phyloP scores from a whole-genome alignment of 2,113 vertebrate species.

The Dunckerocampus dactyliophorus region DNA sequence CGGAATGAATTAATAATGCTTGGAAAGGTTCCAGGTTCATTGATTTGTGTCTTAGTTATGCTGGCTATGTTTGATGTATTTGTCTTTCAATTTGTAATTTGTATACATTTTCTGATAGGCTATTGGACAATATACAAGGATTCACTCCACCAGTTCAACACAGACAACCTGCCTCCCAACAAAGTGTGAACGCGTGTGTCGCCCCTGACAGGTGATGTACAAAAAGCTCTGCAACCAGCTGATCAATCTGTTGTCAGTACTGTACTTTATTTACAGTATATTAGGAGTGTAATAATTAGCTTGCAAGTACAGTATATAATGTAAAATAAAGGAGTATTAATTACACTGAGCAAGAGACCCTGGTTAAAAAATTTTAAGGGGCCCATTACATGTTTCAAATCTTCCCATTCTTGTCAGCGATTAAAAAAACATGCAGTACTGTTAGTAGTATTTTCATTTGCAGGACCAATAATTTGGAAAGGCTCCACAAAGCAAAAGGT shows the following conservation, averaged over 20 bases:
- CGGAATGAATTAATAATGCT: too few species aligned
- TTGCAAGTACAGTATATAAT: too few species aligned
- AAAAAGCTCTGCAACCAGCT: neutral
- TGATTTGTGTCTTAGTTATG: too few species aligned
- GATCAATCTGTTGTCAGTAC: too few species aligned
- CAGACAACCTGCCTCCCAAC: slow-evolving; percentile 45
- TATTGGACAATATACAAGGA: slow-evolving; percentile 46
- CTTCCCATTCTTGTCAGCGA: neutral
- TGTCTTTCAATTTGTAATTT: neutral
- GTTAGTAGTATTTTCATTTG: neutral
- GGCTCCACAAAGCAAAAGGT: neutral
- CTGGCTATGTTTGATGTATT: neutral
- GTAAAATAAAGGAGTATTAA: too few species aligned
- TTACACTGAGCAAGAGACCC: neutral
- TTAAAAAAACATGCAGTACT: neutral
- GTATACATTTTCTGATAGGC: slow-evolving; percentile 9
- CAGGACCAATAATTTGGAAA: neutral
- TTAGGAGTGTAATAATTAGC: too few species aligned
- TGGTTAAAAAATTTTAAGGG: neutral
- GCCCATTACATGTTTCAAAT: neutral
- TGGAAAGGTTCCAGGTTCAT: too few species aligned
- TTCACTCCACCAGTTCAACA: slow-evolving; percentile 42
- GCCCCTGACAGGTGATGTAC: slow-evolving; percentile 58
- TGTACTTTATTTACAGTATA: too few species aligned
- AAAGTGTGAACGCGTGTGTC: slow-evolving; percentile 59